phyloP scores from a whole-genome alignment of 2,888 invertebrate genomes.

The Caenorhabditis becei region DNA sequence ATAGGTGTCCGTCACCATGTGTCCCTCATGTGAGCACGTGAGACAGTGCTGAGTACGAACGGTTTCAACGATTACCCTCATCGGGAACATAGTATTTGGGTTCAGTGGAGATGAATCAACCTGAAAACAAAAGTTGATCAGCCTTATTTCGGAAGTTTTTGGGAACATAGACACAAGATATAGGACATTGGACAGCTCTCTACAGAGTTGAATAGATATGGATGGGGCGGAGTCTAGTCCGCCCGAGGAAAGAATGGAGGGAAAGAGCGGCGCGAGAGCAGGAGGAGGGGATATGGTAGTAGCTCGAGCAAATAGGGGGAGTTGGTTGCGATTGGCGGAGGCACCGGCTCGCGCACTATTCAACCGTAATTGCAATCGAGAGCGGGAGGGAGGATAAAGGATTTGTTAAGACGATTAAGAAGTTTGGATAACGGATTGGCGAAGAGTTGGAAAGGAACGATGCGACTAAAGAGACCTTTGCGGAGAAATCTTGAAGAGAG shows the following conservation, averaged over 20 bases:
- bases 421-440: constrained; percentile 55
- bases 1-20: constrained; percentile 88
- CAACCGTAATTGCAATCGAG: constrained; percentile 55
- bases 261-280: constrained; percentile 18
- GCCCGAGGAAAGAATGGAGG: neutral
- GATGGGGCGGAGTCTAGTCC: constrained; percentile 34
- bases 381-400: constrained; percentile 22
- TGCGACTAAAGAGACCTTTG: neutral
- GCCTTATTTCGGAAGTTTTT: neutral
- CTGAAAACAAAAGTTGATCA: constrained; percentile 16
- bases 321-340: constrained; percentile 9
- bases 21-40: constrained; percentile 81
- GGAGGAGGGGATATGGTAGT: constrained; percentile 53
- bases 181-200: neutral
- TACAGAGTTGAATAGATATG: constrained; percentile 30
- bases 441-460: neutral
- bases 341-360: constrained; percentile 47
- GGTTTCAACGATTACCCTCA: constrained; percentile 93
- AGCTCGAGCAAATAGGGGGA: constrained; percentile 49
- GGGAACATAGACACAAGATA: neutral
- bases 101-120: neutral
- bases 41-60: constrained; percentile 80
- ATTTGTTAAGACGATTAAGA: constrained; percentile 60
- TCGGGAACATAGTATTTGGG: constrained; percentile 84
- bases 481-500: constrained; percentile 15